Base-by-base conservation (phyloP, 2,888 invertebrate species). In the Eutolmus rufibarbis region DNA sequence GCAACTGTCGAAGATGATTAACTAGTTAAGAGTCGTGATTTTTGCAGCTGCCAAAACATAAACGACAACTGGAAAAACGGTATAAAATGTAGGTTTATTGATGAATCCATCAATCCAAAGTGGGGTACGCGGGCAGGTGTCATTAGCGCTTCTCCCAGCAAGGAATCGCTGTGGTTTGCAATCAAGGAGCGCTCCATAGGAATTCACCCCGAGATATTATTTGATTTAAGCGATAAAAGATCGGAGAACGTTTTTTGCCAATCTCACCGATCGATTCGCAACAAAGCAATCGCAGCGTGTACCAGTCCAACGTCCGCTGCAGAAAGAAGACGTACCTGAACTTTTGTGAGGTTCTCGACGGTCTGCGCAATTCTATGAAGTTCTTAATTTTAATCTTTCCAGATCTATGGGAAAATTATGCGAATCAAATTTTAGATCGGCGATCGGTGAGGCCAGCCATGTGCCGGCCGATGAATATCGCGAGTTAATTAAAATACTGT, bases 401-500 rank as follows among this genome's bases (percentile, higher is more conserved):
- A 37, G 74, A 43, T 74, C 85, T 85, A 85, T 85, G 85, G 85
- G 85, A 85, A 85, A 85, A 85, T 85, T 85, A 85, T 85, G 85
- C 85, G 85, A 85, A 85, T 85, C 85, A 85, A 85, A 85, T 85
- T 85, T 85, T 85, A 85, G 85, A 85, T 46, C 85, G 40, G 16
- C 74, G 74, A 74, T 74, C 51, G 74, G 43, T 31, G 74, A 74
- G 28, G 23, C 28, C 43, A 12, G 28, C 51, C 85, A 74, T 85
- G 85, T 43, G 43, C 43, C 43, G 16, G 74, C 85, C 85, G 85
- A 85, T 85, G 85, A 74, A 46, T 77, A 87, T 87, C 82, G 82
- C 57, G 23, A 28, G 57, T 84, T 87, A 87, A 87, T 87, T 87
- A 87, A 87, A 87, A 84, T 87, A 84, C 77, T 87, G 87, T 76